Evolutionary conservation across 2,888 invertebrate species (phyloP).

Genomic region (Biston stratarius): DNA sequence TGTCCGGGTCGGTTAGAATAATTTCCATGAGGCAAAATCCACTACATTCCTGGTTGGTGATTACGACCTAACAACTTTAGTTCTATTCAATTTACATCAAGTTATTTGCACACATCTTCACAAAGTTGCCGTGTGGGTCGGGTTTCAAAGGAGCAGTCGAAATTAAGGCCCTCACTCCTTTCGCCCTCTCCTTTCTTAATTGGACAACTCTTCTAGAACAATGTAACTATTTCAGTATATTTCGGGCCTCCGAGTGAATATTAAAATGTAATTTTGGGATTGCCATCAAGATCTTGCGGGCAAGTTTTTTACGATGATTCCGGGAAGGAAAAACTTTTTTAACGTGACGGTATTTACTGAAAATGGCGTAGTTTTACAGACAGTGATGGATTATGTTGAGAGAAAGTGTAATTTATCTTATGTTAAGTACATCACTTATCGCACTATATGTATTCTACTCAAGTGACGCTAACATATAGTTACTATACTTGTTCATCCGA

Average conservation of each 20-base stretch:
- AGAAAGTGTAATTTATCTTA: not conserved
- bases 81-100: slow-evolving; percentile 14
- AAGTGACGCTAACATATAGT: not conserved
- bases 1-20: not conserved
- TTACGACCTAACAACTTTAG: slow-evolving; percentile 4
- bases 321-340: not conserved
- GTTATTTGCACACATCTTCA: slow-evolving; percentile 19
- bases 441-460: not conserved
- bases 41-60: not conserved
- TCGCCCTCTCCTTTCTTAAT: slow-evolving; percentile 13
- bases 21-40: not conserved
- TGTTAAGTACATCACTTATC: not conserved
- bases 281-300: slow-evolving; percentile 1
- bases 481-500: too few species aligned
- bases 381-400: not conserved
- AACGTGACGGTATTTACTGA: not conserved
- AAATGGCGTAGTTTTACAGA: not conserved
- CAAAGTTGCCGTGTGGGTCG: slow-evolving; percentile 14
- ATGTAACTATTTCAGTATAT: slow-evolving; percentile 29
- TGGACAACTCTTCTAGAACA: slow-evolving; percentile 31
- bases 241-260: slow-evolving; percentile 19
- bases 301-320: slow-evolving; percentile 4
- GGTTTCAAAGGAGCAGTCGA: slow-evolving; percentile 19
- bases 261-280: slow-evolving; percentile 35
- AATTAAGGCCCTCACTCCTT: slow-evolving; percentile 13